A percentile compares a stretch with the other conserved stretches of the same genome.
These are phyloP conservation scores for Macrotus californicus DNA, from an alignment of 2,113 vertebrate species.

Conservation along the genomic window DNA sequence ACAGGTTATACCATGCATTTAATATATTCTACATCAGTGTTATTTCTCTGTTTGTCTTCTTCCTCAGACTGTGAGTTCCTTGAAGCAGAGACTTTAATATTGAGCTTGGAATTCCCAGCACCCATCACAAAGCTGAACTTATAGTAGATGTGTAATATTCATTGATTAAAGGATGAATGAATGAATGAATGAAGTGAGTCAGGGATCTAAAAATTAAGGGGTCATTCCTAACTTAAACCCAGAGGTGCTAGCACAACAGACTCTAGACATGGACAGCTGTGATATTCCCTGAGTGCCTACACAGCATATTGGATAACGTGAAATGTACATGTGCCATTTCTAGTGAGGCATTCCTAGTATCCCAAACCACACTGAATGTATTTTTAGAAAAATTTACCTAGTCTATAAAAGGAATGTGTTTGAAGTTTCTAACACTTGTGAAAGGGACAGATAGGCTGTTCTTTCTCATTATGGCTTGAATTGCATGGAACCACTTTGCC, in stretches of 20 bases:
- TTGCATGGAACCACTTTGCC: not conserved
- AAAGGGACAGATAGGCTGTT: not conserved
- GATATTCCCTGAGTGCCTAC: not conserved
- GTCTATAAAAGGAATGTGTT: not conserved
- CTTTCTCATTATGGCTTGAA: not conserved
- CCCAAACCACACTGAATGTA: not conserved
- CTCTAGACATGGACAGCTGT: not conserved
- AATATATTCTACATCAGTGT: not conserved
- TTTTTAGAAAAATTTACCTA: not conserved
- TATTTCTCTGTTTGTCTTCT: not conserved
- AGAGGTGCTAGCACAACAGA: not conserved
- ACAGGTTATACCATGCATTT: not conserved
- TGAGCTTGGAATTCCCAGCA: not conserved
- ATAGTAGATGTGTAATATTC: not conserved
- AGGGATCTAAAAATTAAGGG: constrained; percentile 3
- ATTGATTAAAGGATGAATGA: not conserved
- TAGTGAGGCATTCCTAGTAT: not conserved
- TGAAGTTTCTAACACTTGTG: not conserved
- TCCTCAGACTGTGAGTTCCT: not conserved
- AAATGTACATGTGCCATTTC: not conserved
- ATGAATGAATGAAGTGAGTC: not conserved
- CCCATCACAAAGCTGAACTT: not conserved
- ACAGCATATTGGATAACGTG: not conserved
- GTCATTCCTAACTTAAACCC: not conserved
- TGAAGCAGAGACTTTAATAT: not conserved